Evolutionary conservation across 2,113 vertebrate species (phyloP).

Genomic region (Pollachius pollachius): DNA sequence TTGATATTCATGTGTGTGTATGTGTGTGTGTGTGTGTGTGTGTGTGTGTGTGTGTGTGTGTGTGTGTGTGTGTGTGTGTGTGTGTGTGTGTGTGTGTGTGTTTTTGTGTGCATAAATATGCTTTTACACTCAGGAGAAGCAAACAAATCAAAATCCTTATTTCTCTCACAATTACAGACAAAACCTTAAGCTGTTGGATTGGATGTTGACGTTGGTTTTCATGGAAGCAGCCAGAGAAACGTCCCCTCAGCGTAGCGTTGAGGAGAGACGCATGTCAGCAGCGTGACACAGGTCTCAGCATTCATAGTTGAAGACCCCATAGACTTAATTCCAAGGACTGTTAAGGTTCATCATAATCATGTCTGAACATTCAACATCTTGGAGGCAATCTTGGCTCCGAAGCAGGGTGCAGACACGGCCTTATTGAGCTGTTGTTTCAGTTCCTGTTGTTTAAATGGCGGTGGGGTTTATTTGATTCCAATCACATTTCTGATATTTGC

Average conservation of each 20-base stretch:
- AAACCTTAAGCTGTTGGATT: slow-evolving; percentile 1
- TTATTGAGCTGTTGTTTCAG: no score
- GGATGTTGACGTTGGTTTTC: slow-evolving; percentile 22
- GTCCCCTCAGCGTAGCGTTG: slow-evolving; percentile 14
- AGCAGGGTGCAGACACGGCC: no score
- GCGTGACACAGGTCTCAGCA: no score
- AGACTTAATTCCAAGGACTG: no score
- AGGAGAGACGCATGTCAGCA: not conserved
- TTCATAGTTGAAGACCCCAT: no score
- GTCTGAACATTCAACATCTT: no score
- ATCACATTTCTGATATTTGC: no score
- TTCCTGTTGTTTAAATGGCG: no score
- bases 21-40: not conserved
- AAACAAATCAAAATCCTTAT: slow-evolving; percentile 16
- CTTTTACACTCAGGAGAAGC: not conserved
- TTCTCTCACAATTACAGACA: slow-evolving; percentile 25
- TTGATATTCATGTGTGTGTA: not conserved
- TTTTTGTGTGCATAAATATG: not conserved
- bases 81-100: not conserved
- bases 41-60: not conserved
- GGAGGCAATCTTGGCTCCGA: no score
- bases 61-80: not conserved
- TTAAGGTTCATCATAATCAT: no score
- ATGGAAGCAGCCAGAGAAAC: slow-evolving; percentile 12
- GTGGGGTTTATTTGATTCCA: no score